Evolutionary conservation across 2,113 vertebrate genomes (phyloP), one percentile per base, ranked within the genome.

Genomic region (Zosterops pallidus): DNA sequence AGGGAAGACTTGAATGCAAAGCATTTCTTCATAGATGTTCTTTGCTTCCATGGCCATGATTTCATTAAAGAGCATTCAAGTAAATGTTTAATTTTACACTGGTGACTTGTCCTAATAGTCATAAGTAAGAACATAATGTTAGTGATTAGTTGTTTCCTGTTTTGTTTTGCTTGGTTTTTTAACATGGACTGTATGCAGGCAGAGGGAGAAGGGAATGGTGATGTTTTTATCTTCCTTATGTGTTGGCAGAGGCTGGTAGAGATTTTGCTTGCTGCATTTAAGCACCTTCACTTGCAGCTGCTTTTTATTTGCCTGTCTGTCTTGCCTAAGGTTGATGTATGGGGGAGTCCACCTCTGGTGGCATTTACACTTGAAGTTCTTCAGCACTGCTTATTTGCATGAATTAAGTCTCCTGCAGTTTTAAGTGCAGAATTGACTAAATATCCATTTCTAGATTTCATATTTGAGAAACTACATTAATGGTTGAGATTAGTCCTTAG

Each of bases 21-120:
- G 18, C 33, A 4, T 12, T 4, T 55, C 26, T 39, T 79, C 4
- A 0, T 22, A 33, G 31, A 14, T 0, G 0, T 39, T 53, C 47
- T 60, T 52, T 55, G 26, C 37, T 72, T 83, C 65, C 26, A 6
- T 65, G 26, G 19, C 68, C 9, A 3, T 35, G 23, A 28, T 64
- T 89, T 89, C 50, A 28, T 76, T 72, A 53, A 91, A 67, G 26
- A 71, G 9, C 21, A 16, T 57, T 67, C 56, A 55, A 75, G 14
- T 24, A 89, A 83, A 49, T 78, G 33, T 56, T 74, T 46, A 14
- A 70, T 74, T 91, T 89, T 60, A 47, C 47, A 15, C 7, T 47
- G 53, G 9, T 1, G 1, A 39, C 47, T 86, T 86, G 39, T 60
- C 11, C 24, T 67, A 42, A 31, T 76, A 25, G 20, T 53, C 10